Base-by-base conservation (phyloP, 2,888 invertebrate species). In the Ectemnius cavifrons region DNA sequence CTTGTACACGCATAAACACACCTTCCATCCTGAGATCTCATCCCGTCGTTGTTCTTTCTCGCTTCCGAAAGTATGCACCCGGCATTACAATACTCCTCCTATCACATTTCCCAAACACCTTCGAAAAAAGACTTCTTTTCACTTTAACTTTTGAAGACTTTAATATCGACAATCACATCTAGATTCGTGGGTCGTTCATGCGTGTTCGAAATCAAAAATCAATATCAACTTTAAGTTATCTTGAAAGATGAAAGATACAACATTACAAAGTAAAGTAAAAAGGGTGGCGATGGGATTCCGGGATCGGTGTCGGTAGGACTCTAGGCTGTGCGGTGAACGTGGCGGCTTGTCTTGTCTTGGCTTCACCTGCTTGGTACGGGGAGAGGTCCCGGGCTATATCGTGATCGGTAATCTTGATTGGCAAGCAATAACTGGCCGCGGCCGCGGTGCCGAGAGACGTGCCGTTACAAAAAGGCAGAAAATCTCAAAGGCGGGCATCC, bases 381-480 rank as follows among this genome's bases (percentile, higher is more conserved):
- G n/a, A 16, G 37, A 37, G 37, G 37, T 37, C 37, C 37, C 37
- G 37, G 37, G 37, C 37, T 37, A 37, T 37, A 67, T 79, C 68
- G 61, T 67, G 79, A 76, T 63, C 57, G 65, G 68, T 71, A 67
- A 81, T 81, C 74, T 64, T 67, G 70, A 80, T 68, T 60, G 65
- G 65, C 49, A 56, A 52, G 27, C 47, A 52, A 67, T 67, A 46
- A 27, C 57, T 27, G 62, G 52, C 37, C 63, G 14, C 63, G 66
- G 52, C 49, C 67, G 37, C 37, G 61, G 46, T 57, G 57, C 58
- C 58, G 70, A 65, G 52, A 64, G 71, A 67, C 69, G 67, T 28
- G 77, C 64, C 62, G 71, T 69, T 72, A 67, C 73, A 78, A 82
- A 82, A 82, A 82, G 83, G 69, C 74, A 75, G 83, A 82, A 82